phyloP scores from a whole-genome alignment of 2,888 invertebrate species.

The Rotaria sp. region DNA sequence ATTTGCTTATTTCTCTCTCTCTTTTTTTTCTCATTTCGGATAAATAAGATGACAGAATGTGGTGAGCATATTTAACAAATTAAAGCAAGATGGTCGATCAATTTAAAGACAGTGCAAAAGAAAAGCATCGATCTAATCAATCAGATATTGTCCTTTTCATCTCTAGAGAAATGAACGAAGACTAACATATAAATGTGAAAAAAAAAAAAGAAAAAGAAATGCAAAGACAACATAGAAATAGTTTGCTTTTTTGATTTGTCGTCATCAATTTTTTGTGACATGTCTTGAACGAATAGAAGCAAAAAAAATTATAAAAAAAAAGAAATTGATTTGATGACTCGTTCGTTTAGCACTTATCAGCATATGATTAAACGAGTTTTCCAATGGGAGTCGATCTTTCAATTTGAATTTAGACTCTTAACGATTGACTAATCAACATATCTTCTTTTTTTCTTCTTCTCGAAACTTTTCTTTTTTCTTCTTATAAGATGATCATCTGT shows the following conservation, averaged over 20 bases:
- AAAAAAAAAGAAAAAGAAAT: neutral
- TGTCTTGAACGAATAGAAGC: neutral
- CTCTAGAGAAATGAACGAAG: neutral
- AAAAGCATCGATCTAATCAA: slow-evolving; percentile 1
- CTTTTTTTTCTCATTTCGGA: slow-evolving; percentile 5
- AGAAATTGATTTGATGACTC: slow-evolving; percentile 6
- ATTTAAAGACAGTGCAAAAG: neutral
- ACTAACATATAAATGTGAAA: neutral
- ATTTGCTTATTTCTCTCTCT: neutral
- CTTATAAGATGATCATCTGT: too few species aligned
- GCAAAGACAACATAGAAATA: neutral
- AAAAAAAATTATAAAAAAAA: neutral
- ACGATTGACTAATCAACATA: neutral
- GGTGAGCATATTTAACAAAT: slow-evolving; percentile 6
- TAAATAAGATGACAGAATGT: slow-evolving; percentile 6
- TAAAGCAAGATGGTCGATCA: neutral
- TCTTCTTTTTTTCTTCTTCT: neutral
- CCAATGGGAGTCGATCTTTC: slow-evolving; percentile 6
- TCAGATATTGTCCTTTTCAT: neutral
- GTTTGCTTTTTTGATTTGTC: slow-evolving; percentile 6
- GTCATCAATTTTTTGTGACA: slow-evolving; percentile 6
- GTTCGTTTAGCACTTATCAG: neutral
- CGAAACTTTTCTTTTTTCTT: neutral
- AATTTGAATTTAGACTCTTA: neutral
- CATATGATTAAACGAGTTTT: neutral